These are phyloP conservation scores for Girardinus metallicus DNA, from an alignment of 2,797 vertebrate genomes.

Conservation along the genomic window DNA sequence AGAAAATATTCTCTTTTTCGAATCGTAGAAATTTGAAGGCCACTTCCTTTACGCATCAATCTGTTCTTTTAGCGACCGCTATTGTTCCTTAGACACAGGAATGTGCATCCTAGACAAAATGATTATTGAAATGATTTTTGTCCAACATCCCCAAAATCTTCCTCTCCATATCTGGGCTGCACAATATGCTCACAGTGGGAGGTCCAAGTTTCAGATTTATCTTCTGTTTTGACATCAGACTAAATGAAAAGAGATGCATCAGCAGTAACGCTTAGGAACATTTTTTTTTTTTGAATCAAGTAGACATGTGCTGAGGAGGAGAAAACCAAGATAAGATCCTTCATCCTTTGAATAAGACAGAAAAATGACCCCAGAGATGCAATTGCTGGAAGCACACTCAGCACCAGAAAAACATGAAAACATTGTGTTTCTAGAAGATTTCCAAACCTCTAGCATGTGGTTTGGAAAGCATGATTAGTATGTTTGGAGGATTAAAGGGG, in stretches of 20 bases:
- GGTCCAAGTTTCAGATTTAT: not conserved
- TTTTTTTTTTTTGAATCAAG: not conserved
- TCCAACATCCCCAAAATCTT: not conserved
- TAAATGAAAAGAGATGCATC: not conserved
- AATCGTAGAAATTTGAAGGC: not conserved
- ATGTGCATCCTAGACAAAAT: not conserved
- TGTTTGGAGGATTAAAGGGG: slow-evolving; percentile 23
- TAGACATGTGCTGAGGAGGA: not conserved
- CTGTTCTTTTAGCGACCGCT: not conserved
- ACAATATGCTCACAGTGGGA: not conserved
- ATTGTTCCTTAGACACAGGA: not conserved
- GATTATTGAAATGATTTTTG: not conserved
- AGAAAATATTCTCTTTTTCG: not conserved
- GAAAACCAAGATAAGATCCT: slow-evolving; percentile 4
- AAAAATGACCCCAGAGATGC: not conserved
- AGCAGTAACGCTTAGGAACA: not conserved
- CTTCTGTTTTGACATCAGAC: not conserved
- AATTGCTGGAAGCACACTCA: slow-evolving; percentile 13
- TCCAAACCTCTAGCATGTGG: slow-evolving; percentile 8
- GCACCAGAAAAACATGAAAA: slow-evolving; percentile 16
- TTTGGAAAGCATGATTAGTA: slow-evolving; percentile 1
- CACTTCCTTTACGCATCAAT: not conserved
- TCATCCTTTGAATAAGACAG: slow-evolving; percentile 8
- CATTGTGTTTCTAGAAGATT: slow-evolving; percentile 23
- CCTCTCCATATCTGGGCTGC: not conserved